Conservation (phyloP, 1,140 invertebrate genomes). For the Lamellibrachia luymesi region DNA sequence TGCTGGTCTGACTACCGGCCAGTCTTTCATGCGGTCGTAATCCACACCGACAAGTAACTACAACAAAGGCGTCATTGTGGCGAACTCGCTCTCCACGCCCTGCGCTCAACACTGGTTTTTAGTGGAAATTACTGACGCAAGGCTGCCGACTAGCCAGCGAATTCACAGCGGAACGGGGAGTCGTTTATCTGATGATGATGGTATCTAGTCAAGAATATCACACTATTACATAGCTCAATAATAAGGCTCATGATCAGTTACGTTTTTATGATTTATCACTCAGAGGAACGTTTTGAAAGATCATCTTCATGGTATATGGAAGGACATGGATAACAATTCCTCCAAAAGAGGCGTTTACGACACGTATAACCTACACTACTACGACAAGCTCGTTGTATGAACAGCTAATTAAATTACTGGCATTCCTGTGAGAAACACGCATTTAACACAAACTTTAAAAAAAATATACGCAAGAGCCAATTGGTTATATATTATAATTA, state of each 20-base stretch:
- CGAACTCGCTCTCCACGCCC: not conserved
- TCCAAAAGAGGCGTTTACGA: not conserved
- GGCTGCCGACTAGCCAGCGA: not conserved
- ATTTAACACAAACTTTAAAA: too few species aligned
- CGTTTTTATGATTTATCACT: too few species aligned
- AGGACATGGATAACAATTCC: not conserved
- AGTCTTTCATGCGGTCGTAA: not conserved
- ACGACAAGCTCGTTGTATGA: not conserved
- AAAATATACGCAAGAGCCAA: too few species aligned
- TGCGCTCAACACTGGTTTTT: not conserved
- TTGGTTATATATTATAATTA: too few species aligned
- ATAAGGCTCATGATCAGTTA: not conserved
- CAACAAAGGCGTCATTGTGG: not conserved
- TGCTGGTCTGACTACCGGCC: not conserved
- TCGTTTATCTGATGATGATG: not conserved
- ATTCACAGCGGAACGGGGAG: not conserved
- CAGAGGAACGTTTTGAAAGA: not conserved
- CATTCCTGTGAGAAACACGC: too few species aligned
- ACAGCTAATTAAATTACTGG: too few species aligned
- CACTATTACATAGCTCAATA: not conserved
- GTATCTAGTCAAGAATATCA: not conserved
- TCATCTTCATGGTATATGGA: not conserved
- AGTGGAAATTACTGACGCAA: not conserved
- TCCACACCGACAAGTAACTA: not conserved
- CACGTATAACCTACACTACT: not conserved